These are phyloP conservation scores for Drosophila ustulata DNA, from an alignment of 2,888 invertebrate species.

Conservation along the genomic window DNA sequence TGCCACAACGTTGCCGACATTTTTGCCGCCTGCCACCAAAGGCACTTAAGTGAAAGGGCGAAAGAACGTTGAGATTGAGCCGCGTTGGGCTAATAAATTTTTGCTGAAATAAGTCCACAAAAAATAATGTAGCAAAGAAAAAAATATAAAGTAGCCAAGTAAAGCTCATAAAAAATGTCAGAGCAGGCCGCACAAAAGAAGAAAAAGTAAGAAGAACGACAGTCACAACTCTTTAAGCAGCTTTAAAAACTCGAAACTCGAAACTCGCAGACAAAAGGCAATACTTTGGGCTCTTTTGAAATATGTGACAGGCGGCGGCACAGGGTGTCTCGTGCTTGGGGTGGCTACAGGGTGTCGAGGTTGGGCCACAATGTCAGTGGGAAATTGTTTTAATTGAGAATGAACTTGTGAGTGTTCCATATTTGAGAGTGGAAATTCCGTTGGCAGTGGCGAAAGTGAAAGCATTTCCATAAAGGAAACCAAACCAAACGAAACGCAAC, in stretches of 20 bases:
- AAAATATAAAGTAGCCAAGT: constrained; percentile 8
- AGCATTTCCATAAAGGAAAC: constrained; percentile 56
- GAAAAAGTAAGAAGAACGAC: background rate
- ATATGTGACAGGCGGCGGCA: constrained; percentile 35
- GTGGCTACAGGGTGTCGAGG: background rate
- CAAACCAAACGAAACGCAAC: constrained; percentile 12
- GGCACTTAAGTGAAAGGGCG: constrained; percentile 14
- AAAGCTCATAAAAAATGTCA: constrained; percentile 57
- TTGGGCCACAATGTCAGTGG: constrained; percentile 47
- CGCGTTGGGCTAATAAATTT: constrained; percentile 40
- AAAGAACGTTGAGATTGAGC: constrained; percentile 23
- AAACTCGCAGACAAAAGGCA: constrained; percentile 35
- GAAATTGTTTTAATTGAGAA: constrained; percentile 70
- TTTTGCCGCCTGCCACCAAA: constrained; percentile 12
- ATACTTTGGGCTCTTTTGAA: constrained; percentile 36
- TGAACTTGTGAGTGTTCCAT: constrained; percentile 29
- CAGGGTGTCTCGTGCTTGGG: background rate
- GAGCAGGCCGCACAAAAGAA: constrained; percentile 28
- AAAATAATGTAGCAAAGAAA: constrained; percentile 3
- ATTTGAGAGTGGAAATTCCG: constrained; percentile 33
- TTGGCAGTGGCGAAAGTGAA: constrained; percentile 48
- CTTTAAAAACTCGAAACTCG: constrained; percentile 34
- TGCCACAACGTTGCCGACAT: constrained; percentile 7
- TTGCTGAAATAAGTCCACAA: constrained; percentile 42
- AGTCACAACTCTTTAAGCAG: constrained; percentile 60